Conservation (phyloP, 2,888 invertebrate genomes). For the Patella ulyssiponensis region DNA sequence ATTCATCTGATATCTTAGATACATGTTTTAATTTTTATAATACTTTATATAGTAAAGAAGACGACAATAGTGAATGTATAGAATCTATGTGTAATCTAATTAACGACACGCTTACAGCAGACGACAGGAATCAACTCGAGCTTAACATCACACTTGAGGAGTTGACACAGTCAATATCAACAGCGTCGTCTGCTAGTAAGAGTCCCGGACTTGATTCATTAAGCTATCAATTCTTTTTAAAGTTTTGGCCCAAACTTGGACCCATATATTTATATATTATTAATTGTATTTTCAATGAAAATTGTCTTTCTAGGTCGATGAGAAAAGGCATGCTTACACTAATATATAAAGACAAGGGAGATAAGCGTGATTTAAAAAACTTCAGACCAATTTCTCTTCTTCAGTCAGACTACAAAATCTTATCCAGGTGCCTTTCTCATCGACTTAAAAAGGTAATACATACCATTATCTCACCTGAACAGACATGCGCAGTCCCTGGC, state of each 20-base stretch:
- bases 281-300: conserved; percentile 28
- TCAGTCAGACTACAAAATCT: conserved; percentile 43
- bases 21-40: neutral
- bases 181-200: conserved; percentile 30
- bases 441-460: conserved; percentile 34
- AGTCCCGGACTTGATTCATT: conserved; percentile 15
- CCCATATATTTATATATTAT: conserved; percentile 25
- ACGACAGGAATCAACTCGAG: neutral
- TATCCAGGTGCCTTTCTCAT: conserved; percentile 41
- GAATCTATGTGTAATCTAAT: neutral
- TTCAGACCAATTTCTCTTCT: conserved; percentile 46
- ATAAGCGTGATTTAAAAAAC: conserved; percentile 36
- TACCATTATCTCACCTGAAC: conserved; percentile 35
- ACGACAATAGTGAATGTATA: neutral
- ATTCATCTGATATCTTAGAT: neutral
- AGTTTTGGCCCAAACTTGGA: conserved; percentile 10
- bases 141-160: conserved; percentile 13
- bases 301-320: conserved; percentile 24
- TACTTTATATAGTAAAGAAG: neutral
- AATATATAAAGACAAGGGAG: conserved; percentile 40
- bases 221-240: conserved; percentile 5
- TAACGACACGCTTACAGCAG: neutral
- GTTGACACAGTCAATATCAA: conserved; percentile 20
- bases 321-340: conserved; percentile 30
- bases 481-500: conserved; percentile 44